Base-by-base conservation (phyloP, 1,140 invertebrate genomes). In the Heliconius eleuchia region DNA sequence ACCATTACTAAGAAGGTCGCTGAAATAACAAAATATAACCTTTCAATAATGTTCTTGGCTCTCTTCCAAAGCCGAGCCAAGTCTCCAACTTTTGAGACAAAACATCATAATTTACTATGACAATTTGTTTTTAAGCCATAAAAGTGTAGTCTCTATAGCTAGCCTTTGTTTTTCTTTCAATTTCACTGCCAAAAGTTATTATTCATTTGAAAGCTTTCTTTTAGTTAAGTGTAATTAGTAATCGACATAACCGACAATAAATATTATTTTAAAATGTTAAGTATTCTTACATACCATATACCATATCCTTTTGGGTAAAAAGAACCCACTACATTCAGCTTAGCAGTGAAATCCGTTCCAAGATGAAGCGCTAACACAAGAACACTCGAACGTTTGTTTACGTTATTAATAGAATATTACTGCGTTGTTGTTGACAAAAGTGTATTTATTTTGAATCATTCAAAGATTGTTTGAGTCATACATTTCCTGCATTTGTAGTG, bases 51-150 rank as follows among this genome's bases (percentile, higher is more conserved):
- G 27, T 66, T 18, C 27, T 66, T 66, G 60, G 60, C 60, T 2
- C 9, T 66, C 60, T n/a, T 66, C 60, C 60, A 66, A 60, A 27
- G 27, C 3, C 23, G 2, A n/a, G 55, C 8, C n/a, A 57, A 57
- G 60, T 66, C 27, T 27, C 60, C 60, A 66, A 66, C 60, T 66
- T 66, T 30, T 66, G 60, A 66, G 60, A 66, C 60, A 60, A 66
- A 30, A 66, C 60, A 23, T 66, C 23, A 30, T 66, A 66, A 66
- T 66, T 66, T 66, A 66, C 60, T 13, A 16, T 30, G 60, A 66
- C 60, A 66, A 66, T 66, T 66, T 66, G 60, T 30, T 66, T 66
- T 66, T 66, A 13, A 66, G 27, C 60, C 60, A 66, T 66, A 66
- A 66, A 27, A 66, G 60, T 30, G n/a, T 57, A 57, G 9, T 66